Evolutionary conservation across 2,888 invertebrate genomes (phyloP), one percentile per base, ranked within the genome.

Genomic region (Ryuthela nishihirai): DNA sequence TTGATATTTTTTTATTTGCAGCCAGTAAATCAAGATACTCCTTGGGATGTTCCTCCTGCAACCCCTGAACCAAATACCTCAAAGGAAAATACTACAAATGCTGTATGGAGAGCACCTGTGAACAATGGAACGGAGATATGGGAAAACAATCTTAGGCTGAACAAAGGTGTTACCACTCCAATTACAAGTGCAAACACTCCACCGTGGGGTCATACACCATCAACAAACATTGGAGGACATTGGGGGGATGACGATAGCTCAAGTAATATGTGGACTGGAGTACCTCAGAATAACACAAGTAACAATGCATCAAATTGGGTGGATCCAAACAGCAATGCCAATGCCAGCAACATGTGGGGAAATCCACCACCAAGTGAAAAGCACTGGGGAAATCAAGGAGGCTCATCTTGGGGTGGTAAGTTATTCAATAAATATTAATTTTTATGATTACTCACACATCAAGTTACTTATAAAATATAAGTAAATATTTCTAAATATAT

Each of bases 201-300:
- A 1, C 92, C 92, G 91, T 91, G 91, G 7, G 54, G 54, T 4
- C 91, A 92, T 71, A 92, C 92, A 0, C 91, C 92, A 0, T 86
- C 89, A 2, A 87, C 88, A 10, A 91, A 93, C 72, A 87, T 72
- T 35, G 67, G 67, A 32, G 92, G 93, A 2, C 92, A 91, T 1
- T 95, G 93, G 93, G 93, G 92, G 25, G 93, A 93, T 73, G 92
- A 93, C 67, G 91, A 92, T 66, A 91, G 91, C 68, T 84, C 85
- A 9, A 85, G 85, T 17, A 91, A 87, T 71, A 88, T 91, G 53
- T 92, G 92, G 92, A 88, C 87, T 15, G 89, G 88, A 5, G 82
- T 83, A 42, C 82, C 84, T 4, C 54, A 29, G 4, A 38, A 29
- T 4, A 73, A 77, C n/a, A 38, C 20, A 23, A 18, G 40, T 7